Evolutionary conservation across 1,140 invertebrate genomes (phyloP), one percentile per base, ranked within the genome.

Genomic region (Sycophaga agraensis): DNA sequence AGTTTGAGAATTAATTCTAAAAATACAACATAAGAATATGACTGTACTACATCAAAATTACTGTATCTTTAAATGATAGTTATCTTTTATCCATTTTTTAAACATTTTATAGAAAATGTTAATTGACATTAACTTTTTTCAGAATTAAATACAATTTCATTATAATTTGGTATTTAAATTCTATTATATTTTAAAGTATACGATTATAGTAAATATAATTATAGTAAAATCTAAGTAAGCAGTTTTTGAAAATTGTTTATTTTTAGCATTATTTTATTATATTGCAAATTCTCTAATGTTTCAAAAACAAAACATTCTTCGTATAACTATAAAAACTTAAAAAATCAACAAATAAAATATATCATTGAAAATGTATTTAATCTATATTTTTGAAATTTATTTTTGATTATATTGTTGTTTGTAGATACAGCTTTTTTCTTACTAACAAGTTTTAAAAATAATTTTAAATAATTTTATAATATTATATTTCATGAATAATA

Each of bases 1-100:
- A 76, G 82, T 80, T 22, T 21, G 19, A 26, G 31, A 34, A 35
- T 9, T 35, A 35, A 34, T 46, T 14, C 11, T 17, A 49, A 35
- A 16, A 24, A 45, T 24, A n/a, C n/a, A n/a, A n/a, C n/a, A n/a
- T n/a, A n/a, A n/a, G n/a, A n/a, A n/a, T n/a, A n/a, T n/a, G n/a
- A n/a, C n/a, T n/a, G n/a, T n/a, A n/a, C n/a, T n/a, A n/a, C n/a
- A n/a, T n/a, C n/a, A n/a, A n/a, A n/a, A n/a, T n/a, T n/a, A n/a
- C n/a, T n/a, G n/a, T n/a, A n/a, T n/a, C n/a, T n/a, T n/a, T n/a
- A n/a, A n/a, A n/a, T n/a, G n/a, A n/a, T n/a, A n/a, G n/a, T n/a
- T n/a, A n/a, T n/a, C n/a, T n/a, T n/a, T n/a, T n/a, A n/a, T n/a
- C n/a, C 28, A 31, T 6, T 31, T 31, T 31, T 31, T 31, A 31